Evolutionary conservation across 2,797 vertebrate species (phyloP), one percentile per base, ranked within the genome.

Genomic region (Gadopsis marmoratus): DNA sequence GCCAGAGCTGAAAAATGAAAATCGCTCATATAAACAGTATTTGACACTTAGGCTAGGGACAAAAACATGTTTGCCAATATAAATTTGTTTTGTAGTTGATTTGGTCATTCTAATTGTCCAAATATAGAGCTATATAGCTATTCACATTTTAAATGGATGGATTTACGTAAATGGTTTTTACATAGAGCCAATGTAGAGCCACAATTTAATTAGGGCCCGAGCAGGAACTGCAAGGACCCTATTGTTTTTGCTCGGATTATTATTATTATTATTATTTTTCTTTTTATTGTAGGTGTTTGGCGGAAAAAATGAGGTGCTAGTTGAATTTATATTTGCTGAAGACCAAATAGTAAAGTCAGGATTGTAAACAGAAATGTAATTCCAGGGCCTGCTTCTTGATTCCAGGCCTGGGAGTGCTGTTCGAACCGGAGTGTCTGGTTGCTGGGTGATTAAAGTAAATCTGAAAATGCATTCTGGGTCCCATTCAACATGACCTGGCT

Each of bases 401-500:
- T n/a, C 39, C 63, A 55, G 56, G 48, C 56, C 12, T 31, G 50
- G 7, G 21, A 73, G 55, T n/a, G 59, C 71, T 61, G 26, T 45
- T 33, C 1, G 8, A 43, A 16, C 6, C 37, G 26, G 33, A 50
- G 21, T 13, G 41, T 23, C 50, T 61, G 53, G 41, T 33, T 58
- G 64, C 64, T 47, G 13, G 2, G n/a, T 48, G 35, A 53, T 51
- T 54, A 73, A 69, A 69, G 37, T 31, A 56, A 35, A 21, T 69
- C 53, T 70, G 43, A 43, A 64, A 45, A 56, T 59, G 72, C 60
- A 29, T 56, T 67, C 12, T 56, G 58, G 56, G 51, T 45, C 51
- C 43, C 53, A 43, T 64, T 74, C 50, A 76, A 12, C 41, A 55
- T 39, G 58, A 59, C 21, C 54, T 47, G 16, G 21, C 8, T 37